These are phyloP conservation scores for Druceiella hillmani DNA, from an alignment of 2,888 invertebrate genomes.

Conservation along the genomic window DNA sequence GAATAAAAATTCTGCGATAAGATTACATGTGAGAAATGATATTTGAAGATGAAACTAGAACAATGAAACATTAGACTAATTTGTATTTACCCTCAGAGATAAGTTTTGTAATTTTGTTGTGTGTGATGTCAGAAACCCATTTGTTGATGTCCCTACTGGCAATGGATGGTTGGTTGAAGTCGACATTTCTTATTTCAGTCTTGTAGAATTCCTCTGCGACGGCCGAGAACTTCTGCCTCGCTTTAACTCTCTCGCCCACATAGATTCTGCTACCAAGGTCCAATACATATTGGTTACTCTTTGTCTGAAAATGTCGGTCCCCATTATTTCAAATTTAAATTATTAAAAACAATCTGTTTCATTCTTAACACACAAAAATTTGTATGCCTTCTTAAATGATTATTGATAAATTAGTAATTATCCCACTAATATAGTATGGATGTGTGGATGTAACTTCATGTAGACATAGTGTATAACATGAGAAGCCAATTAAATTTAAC, in stretches of 20 bases:
- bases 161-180: conserved; percentile 54
- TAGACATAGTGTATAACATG: conserved; percentile 3
- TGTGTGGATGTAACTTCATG: conserved; percentile 2
- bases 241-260: conserved; percentile 47
- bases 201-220: conserved; percentile 60
- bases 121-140: conserved; percentile 75
- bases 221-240: conserved; percentile 56
- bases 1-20: too few species aligned
- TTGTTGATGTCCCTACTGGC: conserved; percentile 64
- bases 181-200: conserved; percentile 56
- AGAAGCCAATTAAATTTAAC: too few species aligned
- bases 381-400: too few species aligned
- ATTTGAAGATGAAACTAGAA: too few species aligned
- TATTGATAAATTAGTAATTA: background rate
- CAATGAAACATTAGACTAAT: too few species aligned
- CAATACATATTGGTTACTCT: conserved; percentile 48
- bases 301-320: conserved; percentile 30
- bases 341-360: too few species aligned
- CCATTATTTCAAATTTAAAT: background rate
- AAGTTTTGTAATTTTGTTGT: conserved; percentile 64
- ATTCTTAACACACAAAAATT: too few species aligned
- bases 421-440: background rate
- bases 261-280: conserved; percentile 63
- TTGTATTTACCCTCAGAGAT: conserved; percentile 54
- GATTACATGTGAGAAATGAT: too few species aligned